Evolutionary conservation across 1,140 invertebrate species (phyloP).

Genomic region (Frieseomelitta varia): DNA sequence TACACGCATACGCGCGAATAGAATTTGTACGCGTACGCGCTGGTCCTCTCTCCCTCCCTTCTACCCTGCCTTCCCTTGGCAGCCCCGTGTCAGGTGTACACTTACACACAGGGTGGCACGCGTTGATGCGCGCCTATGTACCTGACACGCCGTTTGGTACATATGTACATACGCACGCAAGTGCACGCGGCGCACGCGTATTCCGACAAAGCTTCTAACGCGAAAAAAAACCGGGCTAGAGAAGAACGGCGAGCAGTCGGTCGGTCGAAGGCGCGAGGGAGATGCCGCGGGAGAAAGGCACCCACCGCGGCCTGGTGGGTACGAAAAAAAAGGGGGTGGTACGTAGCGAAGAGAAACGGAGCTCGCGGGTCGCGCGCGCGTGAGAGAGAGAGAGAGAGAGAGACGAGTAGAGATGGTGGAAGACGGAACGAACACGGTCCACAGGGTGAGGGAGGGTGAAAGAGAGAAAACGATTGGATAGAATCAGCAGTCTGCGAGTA

Average conservation of each 20-base stretch:
- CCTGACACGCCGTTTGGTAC: conserved; percentile 35
- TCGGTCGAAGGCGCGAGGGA: conserved; percentile 21
- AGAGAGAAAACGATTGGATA: conserved; percentile 77
- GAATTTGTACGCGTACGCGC: neutral
- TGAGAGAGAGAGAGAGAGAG: conserved; percentile 46
- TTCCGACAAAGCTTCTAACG: conserved; percentile 66
- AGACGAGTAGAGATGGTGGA: conserved; percentile 38
- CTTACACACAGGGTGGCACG: neutral
- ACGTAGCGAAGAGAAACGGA: neutral
- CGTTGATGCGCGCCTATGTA: conserved; percentile 20
- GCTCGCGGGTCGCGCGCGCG: conserved; percentile 8
- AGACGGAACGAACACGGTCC: conserved; percentile 43
- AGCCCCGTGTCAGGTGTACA: neutral
- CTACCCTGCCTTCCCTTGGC: too few species aligned
- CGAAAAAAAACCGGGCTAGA: conserved; percentile 56
- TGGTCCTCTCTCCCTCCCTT: neutral
- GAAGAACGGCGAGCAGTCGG: conserved; percentile 9
- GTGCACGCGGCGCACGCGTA: conserved; percentile 60
- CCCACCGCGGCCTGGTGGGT: neutral
- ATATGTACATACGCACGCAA: conserved; percentile 54
- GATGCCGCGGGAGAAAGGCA: conserved; percentile 20
- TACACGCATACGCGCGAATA: neutral
- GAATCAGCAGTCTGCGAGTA: conserved; percentile 82
- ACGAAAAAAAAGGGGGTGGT: neutral
- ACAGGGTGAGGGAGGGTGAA: conserved; percentile 46